A percentile compares a stretch with the other conserved stretches of the same genome.
phyloP scores from a whole-genome alignment of 2,888 invertebrate genomes.

The Abrostola triplasia region DNA sequence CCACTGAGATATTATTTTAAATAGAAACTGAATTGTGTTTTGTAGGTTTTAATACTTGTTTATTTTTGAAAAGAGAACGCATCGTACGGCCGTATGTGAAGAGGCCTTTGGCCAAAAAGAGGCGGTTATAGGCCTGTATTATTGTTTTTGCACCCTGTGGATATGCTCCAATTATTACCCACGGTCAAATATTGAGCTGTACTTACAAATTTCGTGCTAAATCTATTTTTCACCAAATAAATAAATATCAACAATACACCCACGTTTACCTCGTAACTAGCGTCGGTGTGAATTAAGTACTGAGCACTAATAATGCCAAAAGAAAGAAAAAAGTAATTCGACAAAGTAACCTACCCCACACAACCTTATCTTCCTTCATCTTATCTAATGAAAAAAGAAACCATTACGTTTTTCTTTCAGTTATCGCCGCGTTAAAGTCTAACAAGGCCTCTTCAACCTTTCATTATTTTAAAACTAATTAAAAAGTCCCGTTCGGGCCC shows the following conservation, averaged over 20 bases:
- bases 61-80: no score
- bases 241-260: no score
- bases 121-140: no score
- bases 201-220: no score
- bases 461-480: conserved; percentile 64
- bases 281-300: background rate
- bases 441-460: conserved; percentile 58
- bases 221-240: no score
- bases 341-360: conserved; percentile 45
- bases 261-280: no score
- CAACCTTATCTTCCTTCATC: conserved; percentile 45
- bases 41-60: background rate
- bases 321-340: conserved; percentile 42
- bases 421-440: conserved; percentile 59
- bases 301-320: conserved; percentile 19
- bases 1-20: background rate
- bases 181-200: no score
- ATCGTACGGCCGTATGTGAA: no score
- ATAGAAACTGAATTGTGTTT: conserved; percentile 2
- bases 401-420: conserved; percentile 58
- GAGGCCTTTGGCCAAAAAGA: no score
- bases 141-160: no score
- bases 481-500: conserved; percentile 53
- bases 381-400: conserved; percentile 57
- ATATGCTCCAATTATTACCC: no score